Percentiles rank a stretch among this genome's conserved stretches.
Conservation (phyloP, 2,797 vertebrate species). For the Trichosurus vulpecula region DNA sequence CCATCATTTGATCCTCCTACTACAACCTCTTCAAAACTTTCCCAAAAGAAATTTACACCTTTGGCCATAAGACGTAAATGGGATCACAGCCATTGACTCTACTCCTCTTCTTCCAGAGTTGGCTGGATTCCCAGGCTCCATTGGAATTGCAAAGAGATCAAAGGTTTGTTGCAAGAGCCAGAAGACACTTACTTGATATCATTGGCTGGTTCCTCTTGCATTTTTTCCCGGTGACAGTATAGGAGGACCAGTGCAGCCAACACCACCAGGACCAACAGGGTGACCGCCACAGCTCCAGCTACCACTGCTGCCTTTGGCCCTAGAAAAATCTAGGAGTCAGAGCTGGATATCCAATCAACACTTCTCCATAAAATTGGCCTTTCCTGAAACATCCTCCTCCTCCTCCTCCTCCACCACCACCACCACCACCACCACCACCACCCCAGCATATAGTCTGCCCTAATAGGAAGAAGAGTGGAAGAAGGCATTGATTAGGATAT, state of each 20-base stretch:
- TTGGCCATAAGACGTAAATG: not conserved
- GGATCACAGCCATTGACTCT: not conserved
- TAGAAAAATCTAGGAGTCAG: slow-evolving; percentile 53
- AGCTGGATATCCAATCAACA: not conserved
- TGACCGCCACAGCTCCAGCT: slow-evolving; percentile 90
- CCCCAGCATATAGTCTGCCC: not conserved
- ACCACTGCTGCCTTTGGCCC: slow-evolving; percentile 87
- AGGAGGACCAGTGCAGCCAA: slow-evolving; percentile 80
- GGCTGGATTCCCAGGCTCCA: not conserved
- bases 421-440: not conserved
- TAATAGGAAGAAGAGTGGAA: not conserved
- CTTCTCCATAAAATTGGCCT: not conserved
- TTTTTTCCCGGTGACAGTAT: slow-evolving; percentile 86
- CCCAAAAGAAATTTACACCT: not conserved
- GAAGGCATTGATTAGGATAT: slow-evolving; percentile 5
- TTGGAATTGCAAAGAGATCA: not conserved
- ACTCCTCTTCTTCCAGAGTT: not conserved
- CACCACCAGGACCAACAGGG: slow-evolving; percentile 87
- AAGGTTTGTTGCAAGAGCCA: not conserved
- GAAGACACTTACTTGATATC: slow-evolving; percentile 94
- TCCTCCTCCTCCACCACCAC: not conserved
- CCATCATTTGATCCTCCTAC: not conserved
- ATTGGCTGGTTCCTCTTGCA: slow-evolving; percentile 92
- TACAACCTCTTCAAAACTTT: slow-evolving; percentile 7
- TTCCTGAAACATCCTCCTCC: not conserved